Conservation (phyloP, 2,888 invertebrate species). For the Rhorus exstirpatorius region DNA sequence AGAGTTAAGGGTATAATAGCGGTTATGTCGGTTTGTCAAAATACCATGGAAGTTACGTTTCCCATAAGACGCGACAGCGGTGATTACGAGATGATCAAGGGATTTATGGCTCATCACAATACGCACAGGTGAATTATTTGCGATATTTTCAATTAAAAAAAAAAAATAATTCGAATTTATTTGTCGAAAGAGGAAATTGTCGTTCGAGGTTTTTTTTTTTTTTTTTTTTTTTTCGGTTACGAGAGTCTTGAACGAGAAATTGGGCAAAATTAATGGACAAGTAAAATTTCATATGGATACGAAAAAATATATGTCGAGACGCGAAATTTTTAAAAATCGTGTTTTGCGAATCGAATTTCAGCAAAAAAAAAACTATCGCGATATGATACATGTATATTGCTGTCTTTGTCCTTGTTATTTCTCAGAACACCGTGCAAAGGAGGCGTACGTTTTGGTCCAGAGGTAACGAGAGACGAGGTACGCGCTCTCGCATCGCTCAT, state of each 20-base stretch:
- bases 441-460: slow-evolving; percentile 98
- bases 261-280: too few species aligned
- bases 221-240: background rate
- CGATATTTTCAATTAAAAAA: too few species aligned
- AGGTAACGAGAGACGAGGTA: slow-evolving; percentile 97
- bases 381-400: too few species aligned
- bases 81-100: slow-evolving; percentile 90
- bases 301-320: too few species aligned
- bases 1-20: slow-evolving; percentile 90
- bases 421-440: slow-evolving; percentile 58
- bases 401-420: background rate
- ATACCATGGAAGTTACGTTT: slow-evolving; percentile 89
- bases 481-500: slow-evolving; percentile 98
- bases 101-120: slow-evolving; percentile 92
- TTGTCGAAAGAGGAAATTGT: too few species aligned
- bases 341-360: too few species aligned
- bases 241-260: too few species aligned
- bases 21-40: slow-evolving; percentile 90
- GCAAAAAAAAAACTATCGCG: too few species aligned
- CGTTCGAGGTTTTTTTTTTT: background rate
- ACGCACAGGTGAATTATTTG: slow-evolving; percentile 88
- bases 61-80: slow-evolving; percentile 91
- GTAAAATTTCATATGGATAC: too few species aligned
- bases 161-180: background rate
- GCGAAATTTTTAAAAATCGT: too few species aligned